Evolutionary conservation across 1,140 invertebrate genomes (phyloP), one percentile per base, ranked within the genome.

Genomic region (Manduca sexta): DNA sequence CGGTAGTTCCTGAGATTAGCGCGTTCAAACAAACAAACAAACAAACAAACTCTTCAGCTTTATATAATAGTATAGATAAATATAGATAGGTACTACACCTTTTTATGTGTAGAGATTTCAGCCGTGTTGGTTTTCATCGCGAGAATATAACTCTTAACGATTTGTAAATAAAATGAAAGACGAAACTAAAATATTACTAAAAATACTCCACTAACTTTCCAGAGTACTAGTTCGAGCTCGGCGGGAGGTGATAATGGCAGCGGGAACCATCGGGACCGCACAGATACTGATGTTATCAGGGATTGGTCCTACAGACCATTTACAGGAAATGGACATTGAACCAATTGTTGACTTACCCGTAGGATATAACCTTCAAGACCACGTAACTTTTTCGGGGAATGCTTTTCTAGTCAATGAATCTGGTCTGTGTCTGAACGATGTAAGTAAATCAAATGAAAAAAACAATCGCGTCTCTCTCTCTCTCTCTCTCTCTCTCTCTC

Each of bases 291-390:
- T 93, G 90, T 73, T 93, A 1, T 93, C 92, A 0, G 91, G 91
- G 44, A 73, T 91, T n/a, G 91, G 91, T 7, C 90, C 90, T 0
- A 62, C 56, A 41, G 74, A 88, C 1, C 87, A 92, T 58, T 68
- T 92, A 0, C 31, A 61, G 10, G 60, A 82, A 12, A 46, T 87
- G 8, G 74, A 79, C 14, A 91, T 93, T 17, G 49, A 74, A 0
- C 82, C 90, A 0, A 52, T 92, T 10, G 79, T 89, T 48, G 89
- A 95, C 67, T 82, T 94, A 0, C 91, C 91, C 0, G 93, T 96
- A 0, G 95, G 95, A 0, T 88, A 91, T 47, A 96, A 96, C 74
- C 86, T 96, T 0, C 91, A 93, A 64, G 93, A 94, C 74, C 94
- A 95, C 59, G 88, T 93, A 13, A 92, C 91, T 0, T 88, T 92